These are phyloP conservation scores for Halictus rubicundus DNA, from an alignment of 1,140 invertebrate genomes.

Conservation along the genomic window DNA sequence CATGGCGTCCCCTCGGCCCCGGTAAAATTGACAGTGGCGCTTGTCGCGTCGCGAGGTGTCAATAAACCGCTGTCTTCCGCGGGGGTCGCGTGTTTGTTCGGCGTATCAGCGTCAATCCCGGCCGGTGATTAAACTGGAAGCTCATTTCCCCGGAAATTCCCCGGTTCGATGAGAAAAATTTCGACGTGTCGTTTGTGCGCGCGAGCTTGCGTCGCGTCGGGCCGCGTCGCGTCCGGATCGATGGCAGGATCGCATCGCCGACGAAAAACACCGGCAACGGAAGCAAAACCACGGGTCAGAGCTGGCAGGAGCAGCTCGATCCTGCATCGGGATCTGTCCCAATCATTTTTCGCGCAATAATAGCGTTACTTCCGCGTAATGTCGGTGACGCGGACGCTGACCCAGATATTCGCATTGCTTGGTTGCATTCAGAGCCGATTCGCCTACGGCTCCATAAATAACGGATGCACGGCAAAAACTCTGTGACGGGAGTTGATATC, in stretches of 20 bases:
- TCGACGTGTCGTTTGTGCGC: not conserved
- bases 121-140: conserved; percentile 9
- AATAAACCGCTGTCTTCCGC: conserved; percentile 6
- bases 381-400: conserved; percentile 3
- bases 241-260: not conserved
- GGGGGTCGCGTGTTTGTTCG: not conserved
- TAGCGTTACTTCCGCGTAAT: conserved; percentile 21
- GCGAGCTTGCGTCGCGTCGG: no score
- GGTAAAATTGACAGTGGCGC: not conserved
- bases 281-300: not conserved
- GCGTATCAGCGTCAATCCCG: conserved; percentile 10
- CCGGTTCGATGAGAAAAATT: conserved; percentile 10
- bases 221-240: not conserved
- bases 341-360: conserved; percentile 33
- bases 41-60: not conserved
- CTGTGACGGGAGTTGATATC: no score
- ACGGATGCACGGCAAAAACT: no score
- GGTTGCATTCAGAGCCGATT: not conserved
- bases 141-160: conserved; percentile 8
- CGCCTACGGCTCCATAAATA: no score
- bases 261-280: not conserved
- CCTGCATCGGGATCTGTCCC: not conserved
- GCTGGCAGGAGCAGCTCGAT: no score
- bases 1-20: not conserved
- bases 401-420: conserved; percentile 10